Percentiles rank a stretch among this genome's conserved stretches.
These are phyloP conservation scores for Drosophila paranaensis DNA, from an alignment of 2,888 invertebrate genomes.

Conservation along the genomic window DNA sequence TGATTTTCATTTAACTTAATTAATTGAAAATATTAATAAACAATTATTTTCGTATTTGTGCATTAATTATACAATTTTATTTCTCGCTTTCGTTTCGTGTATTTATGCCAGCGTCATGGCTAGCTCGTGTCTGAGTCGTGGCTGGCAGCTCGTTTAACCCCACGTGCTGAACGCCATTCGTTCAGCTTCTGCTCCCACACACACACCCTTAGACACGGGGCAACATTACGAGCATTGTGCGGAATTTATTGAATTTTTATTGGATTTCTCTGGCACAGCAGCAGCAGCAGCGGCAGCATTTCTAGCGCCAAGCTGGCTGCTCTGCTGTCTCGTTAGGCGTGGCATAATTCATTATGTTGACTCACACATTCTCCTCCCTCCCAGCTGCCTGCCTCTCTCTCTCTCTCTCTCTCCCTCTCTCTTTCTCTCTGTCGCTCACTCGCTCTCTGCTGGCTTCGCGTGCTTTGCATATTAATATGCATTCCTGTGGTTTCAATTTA, in stretches of 20 bases:
- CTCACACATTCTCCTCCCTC: conserved; percentile 41
- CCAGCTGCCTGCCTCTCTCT: background rate
- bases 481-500: conserved; percentile 71
- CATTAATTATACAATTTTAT: background rate
- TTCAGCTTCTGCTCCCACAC: conserved; percentile 17
- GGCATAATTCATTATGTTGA: conserved; percentile 80
- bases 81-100: background rate
- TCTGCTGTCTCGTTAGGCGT: conserved; percentile 73
- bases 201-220: conserved; percentile 17
- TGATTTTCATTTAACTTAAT: background rate
- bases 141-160: conserved; percentile 55
- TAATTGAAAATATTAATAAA: background rate
- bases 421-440: background rate
- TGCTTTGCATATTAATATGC: conserved; percentile 80
- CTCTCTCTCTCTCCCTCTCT: background rate
- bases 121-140: conserved; percentile 39
- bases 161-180: conserved; percentile 47
- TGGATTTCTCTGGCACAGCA: conserved; percentile 68
- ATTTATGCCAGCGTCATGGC: conserved; percentile 41
- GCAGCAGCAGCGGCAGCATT: conserved; percentile 27
- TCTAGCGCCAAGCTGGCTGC: conserved; percentile 66
- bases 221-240: conserved; percentile 68
- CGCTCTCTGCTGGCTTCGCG: conserved; percentile 32
- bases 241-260: conserved; percentile 82
- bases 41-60: background rate